Base-by-base conservation (phyloP, 2,888 invertebrate genomes). In the Thymelicus lineola region DNA sequence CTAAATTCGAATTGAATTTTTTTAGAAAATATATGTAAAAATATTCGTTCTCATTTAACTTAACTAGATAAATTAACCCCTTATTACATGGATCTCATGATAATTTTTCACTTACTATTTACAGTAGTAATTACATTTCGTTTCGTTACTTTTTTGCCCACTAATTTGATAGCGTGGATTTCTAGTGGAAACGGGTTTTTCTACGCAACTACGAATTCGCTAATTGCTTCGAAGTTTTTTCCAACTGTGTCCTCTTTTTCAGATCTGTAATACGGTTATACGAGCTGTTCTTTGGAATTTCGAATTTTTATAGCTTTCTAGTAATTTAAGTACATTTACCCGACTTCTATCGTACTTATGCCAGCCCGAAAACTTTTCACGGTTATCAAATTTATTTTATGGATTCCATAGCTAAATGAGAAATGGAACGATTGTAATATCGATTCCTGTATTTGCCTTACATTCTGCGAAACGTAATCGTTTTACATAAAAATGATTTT, bases 161-260 rank as follows among this genome's bases (percentile, higher is more conserved):
- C 69, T 63, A 69, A 69, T 63, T 68, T 62, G 55, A 46, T 15
- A 69, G 69, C 69, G 62, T 63, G 69, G 62, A 63, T 69, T 63
- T 63, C 63, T 63, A 69, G 58, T 63, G 69, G 58, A 69, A 50
- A 53, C 38, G 50, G 36, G 57, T 55, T 58, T 69, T 58, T 58
- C 58, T 69, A 69, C 69, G 69, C 58, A 69, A 69, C 63, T 69
- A 58, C 69, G 63, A 69, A 63, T 69, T 69, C 63, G 63, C 69
- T 69, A 69, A 69, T 69, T 69, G 58, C 69, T 58, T 63, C 62
- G 63, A 59, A 63, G 12, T 63, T 58, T 69, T 64, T 62, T 57
- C 48, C 53, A n/a, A 58, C 48, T 28, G 15, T 62, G 63, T 69
- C 69, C 58, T 63, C 48, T 50, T 65, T 68, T 63, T 45, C 17